Evolutionary conservation across 92 coral and sea anemone species (phyloP), one percentile per base, ranked within the genome.

Genomic region (Pocillopora grandis): DNA sequence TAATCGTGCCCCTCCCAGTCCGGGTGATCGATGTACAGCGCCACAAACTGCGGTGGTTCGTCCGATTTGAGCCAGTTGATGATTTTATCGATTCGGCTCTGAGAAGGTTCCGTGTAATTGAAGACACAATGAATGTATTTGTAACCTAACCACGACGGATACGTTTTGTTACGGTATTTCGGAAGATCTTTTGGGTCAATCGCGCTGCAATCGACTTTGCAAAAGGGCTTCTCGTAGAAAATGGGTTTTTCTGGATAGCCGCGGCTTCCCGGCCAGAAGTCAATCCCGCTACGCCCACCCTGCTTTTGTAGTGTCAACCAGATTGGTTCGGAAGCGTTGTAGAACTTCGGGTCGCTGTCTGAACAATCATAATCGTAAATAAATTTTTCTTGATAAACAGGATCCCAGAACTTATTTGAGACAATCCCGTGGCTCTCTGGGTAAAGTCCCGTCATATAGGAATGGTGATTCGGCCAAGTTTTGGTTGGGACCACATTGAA

Each of bases 351-450:
- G 71, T 94, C 95, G 23, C 84, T 85, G 56, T 90, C 87, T 66
- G 86, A 80, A 37, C 95, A 89, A 67, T 89, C 92, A 15, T 86
- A 86, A 31, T 92, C 93, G 72, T 87, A 78, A 15, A 83, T 82
- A 76, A 83, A 92, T 60, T 55, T 82, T 37, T 87, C 91, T 33
- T 94, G 52, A 76, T 88, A 90, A 13, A 90, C 83, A 5, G 98
- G 95, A 77, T 94, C 98, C 89, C 92, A 94, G 85, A 94, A 92
- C 15, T 13, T 19, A 75, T 94, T 94, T 14, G 95, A 88, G 14
- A 94, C 85, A 21, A 94, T 87, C 58, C 98, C 98, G 63, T 94
- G 98, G 68, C 89, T 90, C 75, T 94, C 98, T 1, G 98, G 89
- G 76, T 90, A 88, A 11, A 94, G 79, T 5, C 98, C 95, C 13